Evolutionary conservation across 1,140 invertebrate genomes (phyloP).

Genomic region (Eriocheir sinensis): DNA sequence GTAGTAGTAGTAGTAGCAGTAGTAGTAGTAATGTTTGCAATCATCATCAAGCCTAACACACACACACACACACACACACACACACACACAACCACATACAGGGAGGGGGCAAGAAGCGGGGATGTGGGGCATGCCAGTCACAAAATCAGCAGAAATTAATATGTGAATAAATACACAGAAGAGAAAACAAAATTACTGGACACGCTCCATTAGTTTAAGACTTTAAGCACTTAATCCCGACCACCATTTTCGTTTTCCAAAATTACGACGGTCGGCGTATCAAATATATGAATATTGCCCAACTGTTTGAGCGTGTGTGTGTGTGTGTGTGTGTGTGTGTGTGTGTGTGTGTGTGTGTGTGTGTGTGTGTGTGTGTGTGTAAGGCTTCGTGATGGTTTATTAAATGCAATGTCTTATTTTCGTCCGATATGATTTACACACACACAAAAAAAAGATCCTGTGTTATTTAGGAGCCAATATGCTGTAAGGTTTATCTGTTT

Average conservation of each 20-base stretch:
- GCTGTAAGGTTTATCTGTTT: too few species aligned
- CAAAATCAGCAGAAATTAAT: neutral
- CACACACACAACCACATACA: slow-evolving; percentile 10
- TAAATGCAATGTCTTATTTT: too few species aligned
- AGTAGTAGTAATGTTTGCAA: neutral
- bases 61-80: neutral
- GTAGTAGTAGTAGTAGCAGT: neutral
- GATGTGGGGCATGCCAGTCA: neutral
- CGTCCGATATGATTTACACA: too few species aligned
- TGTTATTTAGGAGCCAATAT: too few species aligned
- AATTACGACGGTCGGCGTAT: neutral
- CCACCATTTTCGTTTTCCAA: slow-evolving; percentile 5
- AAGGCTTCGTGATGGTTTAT: too few species aligned
- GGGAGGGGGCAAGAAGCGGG: too few species aligned
- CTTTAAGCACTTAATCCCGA: neutral
- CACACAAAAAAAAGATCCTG: too few species aligned
- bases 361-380: too few species aligned
- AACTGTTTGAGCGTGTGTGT: neutral
- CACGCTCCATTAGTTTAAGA: slow-evolving; percentile 23
- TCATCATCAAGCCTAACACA: too few species aligned
- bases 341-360: too few species aligned
- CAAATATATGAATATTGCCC: neutral
- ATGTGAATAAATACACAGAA: neutral
- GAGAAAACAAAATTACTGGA: neutral
- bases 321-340: neutral